Percentiles rank a stretch among this genome's conserved stretches.
Evolutionary conservation across 2,113 vertebrate genomes (phyloP).

Genomic region (Chaetura pelagica): DNA sequence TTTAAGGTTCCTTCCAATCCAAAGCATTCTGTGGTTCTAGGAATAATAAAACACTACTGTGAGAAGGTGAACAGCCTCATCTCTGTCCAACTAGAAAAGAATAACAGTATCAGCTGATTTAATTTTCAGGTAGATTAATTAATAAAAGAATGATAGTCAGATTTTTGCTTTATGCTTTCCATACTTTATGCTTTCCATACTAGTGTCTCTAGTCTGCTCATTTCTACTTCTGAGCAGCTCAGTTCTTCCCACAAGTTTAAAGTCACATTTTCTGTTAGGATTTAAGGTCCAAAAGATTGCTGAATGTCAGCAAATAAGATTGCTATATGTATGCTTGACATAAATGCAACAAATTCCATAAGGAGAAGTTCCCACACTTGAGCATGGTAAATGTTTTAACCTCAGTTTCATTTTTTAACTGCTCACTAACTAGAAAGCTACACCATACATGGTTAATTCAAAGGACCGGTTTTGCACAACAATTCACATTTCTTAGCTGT

Average conservation of each 20-base stretch:
- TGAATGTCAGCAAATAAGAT: background rate
- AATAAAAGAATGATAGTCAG: background rate
- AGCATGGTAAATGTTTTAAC: background rate
- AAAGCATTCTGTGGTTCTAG: too few species aligned
- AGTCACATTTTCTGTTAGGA: background rate
- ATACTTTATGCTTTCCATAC: background rate
- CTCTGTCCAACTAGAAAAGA: background rate
- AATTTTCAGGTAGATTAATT: background rate
- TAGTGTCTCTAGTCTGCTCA: background rate
- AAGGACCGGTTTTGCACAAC: background rate
- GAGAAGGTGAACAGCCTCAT: background rate
- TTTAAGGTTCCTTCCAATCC: too few species aligned
- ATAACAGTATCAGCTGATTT: background rate
- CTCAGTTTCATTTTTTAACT: background rate
- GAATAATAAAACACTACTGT: background rate
- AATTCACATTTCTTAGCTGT: background rate
- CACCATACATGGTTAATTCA: background rate
- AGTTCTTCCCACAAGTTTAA: background rate
- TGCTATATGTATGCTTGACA: background rate
- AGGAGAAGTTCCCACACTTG: background rate
- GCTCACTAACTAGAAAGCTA: background rate
- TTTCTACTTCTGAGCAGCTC: background rate
- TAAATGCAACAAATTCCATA: background rate
- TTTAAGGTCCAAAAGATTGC: background rate
- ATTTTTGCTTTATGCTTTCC: background rate